These are phyloP conservation scores for Hyposmocoma kahamanoa DNA, from an alignment of 1,140 invertebrate species.

Conservation along the genomic window DNA sequence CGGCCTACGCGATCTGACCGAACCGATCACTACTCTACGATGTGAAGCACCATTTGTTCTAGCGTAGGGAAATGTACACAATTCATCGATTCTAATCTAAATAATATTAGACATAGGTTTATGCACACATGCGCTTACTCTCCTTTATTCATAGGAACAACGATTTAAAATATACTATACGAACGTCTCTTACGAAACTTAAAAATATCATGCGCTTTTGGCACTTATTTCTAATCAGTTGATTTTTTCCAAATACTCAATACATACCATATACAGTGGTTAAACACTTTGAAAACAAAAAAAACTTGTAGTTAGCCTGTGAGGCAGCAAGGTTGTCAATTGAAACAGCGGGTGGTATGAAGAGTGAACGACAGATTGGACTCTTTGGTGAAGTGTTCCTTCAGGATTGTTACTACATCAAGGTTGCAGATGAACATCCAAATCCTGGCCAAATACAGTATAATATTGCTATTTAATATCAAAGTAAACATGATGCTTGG, in stretches of 20 bases:
- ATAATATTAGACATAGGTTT: constrained; percentile 60
- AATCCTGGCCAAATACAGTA: background rate
- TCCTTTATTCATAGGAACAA: constrained; percentile 68
- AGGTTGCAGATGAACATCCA: background rate
- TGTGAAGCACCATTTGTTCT: constrained; percentile 72
- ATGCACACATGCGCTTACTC: constrained; percentile 51
- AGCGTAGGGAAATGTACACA: constrained; percentile 72
- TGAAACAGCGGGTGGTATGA: background rate
- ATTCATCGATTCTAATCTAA: constrained; percentile 61
- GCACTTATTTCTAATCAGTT: constrained; percentile 54
- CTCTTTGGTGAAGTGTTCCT: background rate
- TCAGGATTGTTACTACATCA: background rate
- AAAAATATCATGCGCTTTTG: constrained; percentile 63
- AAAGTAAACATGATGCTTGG: no score
- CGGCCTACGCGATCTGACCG: constrained; percentile 10
- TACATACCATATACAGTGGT: no score
- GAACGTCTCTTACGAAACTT: constrained; percentile 56
- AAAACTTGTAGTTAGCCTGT: background rate
- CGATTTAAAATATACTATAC: constrained; percentile 62
- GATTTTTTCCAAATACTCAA: background rate
- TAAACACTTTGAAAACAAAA: background rate
- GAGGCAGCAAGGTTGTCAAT: no score
- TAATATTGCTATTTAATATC: no score
- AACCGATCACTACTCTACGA: constrained; percentile 47
- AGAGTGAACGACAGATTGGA: background rate